Evolutionary conservation across 2,797 vertebrate species (phyloP), one percentile per base, ranked within the genome.

Genomic region (Semotilus atromaculatus): DNA sequence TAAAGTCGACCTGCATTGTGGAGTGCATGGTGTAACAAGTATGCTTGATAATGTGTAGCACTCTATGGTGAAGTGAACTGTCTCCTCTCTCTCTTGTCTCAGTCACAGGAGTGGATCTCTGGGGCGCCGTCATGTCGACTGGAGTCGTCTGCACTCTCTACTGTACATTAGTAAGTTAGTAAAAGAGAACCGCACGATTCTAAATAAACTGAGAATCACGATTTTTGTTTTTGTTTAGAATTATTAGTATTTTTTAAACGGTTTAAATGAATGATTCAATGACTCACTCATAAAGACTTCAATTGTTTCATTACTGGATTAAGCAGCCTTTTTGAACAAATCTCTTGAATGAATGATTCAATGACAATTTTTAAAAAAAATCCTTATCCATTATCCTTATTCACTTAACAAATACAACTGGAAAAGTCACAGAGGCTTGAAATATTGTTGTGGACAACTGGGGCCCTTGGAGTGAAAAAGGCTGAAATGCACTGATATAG

Each of bases 61-160:
- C 40, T 43, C 36, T 71, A 51, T 51, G 31, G 18, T 67, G n/a
- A 62, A 77, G 31, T 80, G 36, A 67, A 53, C 53, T 58, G 18
- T 80, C 53, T 88, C 16, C 26, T 13, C 84, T 90, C 78, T 92
- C 84, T 85, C 68, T 53, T 8, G 43, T 91, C 89, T 38, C 89
- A 96, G 98, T 99, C 53, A 99, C 98, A 8, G 97, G 97, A 66
- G 95, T 99, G 6, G 90, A 98, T 89, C 94, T 99, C 80, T 99
- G 98, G 98, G 97, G 98, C 0, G 97, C 96, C 1, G 94, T 99
- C 43, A 93, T 97, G 82, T 96, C 98, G 0, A 99, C 97, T 0
- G 98, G 98, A 0, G 86, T 97, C 45, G 97, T 99, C 88, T 99
- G 98, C 83, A 99, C 97, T 1, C 98, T 99, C 92, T 99, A 99